phyloP scores from a whole-genome alignment of 64 coral and sea anemone species.

The Acropora tenuis region DNA sequence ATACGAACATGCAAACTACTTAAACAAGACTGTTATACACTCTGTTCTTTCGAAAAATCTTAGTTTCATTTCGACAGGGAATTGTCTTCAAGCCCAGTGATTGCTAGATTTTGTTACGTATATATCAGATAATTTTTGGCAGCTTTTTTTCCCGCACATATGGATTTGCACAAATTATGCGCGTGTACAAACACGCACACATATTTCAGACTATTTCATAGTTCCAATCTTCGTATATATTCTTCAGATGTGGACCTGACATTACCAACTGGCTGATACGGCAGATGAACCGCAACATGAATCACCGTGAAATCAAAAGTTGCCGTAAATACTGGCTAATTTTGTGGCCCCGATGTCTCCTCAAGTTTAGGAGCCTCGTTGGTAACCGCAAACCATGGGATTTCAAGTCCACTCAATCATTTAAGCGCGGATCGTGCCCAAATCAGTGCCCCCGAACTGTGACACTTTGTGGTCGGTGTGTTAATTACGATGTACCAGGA shows the following conservation, averaged over 20 bases:
- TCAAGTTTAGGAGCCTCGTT: constrained; percentile 18
- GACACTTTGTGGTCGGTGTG: constrained; percentile 43
- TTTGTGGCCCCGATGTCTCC: constrained; percentile 31
- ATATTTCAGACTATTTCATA: too few relatives aligned
- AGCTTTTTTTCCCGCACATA: too few relatives aligned
- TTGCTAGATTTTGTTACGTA: too few relatives aligned
- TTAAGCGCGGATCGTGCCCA: constrained; percentile 21
- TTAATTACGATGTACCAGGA: constrained; percentile 57
- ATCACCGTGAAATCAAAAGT: constrained; percentile 22
- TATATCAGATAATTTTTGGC: too few relatives aligned
- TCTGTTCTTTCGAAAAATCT: too few relatives aligned
- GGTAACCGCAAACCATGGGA: constrained; percentile 49
- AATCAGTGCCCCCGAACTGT: constrained; percentile 41
- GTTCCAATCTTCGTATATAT: too few relatives aligned
- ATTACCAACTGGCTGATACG: constrained; percentile 1
- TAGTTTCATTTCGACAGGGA: too few relatives aligned
- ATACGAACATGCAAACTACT: too few relatives aligned
- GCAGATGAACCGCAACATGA: constrained; percentile 36
- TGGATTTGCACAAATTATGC: too few relatives aligned
- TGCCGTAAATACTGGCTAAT: not conserved
- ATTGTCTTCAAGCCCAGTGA: too few relatives aligned
- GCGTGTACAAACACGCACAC: too few relatives aligned
- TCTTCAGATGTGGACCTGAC: constrained; percentile 51
- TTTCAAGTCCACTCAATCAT: constrained; percentile 42
- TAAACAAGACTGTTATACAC: too few relatives aligned